Evolutionary conservation across 2,888 invertebrate species (phyloP).

Genomic region (Ctena decussata): DNA sequence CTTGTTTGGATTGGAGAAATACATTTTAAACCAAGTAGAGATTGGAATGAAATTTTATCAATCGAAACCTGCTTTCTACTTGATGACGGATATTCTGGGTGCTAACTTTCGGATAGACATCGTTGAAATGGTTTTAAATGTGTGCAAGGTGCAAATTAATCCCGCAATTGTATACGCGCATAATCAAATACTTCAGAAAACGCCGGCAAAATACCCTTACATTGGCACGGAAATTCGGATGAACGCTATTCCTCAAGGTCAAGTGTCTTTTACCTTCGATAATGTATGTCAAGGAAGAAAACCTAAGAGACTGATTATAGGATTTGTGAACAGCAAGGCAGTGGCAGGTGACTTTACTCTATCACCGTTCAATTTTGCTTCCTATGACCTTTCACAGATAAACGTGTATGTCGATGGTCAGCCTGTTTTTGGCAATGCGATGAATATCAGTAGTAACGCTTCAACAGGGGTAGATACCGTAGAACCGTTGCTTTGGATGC

Average conservation of each 20-base stretch:
- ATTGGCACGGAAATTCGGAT: conserved; percentile 18
- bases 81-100: conserved; percentile 8
- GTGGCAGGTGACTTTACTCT: conserved; percentile 29
- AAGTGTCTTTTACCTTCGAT: conserved; percentile 31
- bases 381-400: conserved; percentile 30
- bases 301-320: conserved; percentile 37
- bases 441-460: conserved; percentile 19
- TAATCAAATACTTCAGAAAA: conserved; percentile 15
- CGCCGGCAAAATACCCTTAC: conserved; percentile 33
- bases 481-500: conserved; percentile 18
- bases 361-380: conserved; percentile 35
- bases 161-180: conserved; percentile 36
- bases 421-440: conserved; percentile 28
- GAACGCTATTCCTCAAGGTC: conserved; percentile 31
- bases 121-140: conserved; percentile 25
- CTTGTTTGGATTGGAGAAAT: not conserved
- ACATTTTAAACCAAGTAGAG: conserved; percentile 29
- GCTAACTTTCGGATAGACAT: conserved; percentile 36
- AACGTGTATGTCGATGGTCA: conserved; percentile 23
- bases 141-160: conserved; percentile 20
- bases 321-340: conserved; percentile 40
- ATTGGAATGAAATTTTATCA: conserved; percentile 42
- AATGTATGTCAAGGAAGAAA: conserved; percentile 33
- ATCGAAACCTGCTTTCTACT: conserved; percentile 41
- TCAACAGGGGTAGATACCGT: conserved; percentile 17